These are phyloP conservation scores for Gallinago solitaria DNA, from an alignment of 2,797 vertebrate genomes.

Conservation along the genomic window DNA sequence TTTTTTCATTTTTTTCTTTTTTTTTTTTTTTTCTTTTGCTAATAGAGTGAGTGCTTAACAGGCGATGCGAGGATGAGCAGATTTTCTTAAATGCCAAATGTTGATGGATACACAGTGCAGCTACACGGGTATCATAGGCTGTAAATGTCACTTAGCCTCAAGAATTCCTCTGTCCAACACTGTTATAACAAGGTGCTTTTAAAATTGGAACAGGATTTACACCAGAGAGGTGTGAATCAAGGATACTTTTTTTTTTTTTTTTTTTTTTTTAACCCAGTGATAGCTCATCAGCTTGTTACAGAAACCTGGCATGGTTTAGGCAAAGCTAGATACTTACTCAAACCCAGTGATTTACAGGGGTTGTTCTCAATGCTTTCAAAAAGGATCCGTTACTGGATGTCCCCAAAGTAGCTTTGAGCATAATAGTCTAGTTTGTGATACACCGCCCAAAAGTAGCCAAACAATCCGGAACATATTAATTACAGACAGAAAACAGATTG, in stretches of 20 bases:
- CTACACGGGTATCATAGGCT: slow-evolving; percentile 61
- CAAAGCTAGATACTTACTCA: slow-evolving; percentile 20
- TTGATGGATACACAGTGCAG: slow-evolving; percentile 60
- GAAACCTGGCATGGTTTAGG: slow-evolving; percentile 54
- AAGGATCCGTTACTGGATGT: slow-evolving; percentile 7
- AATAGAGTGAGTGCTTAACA: slow-evolving; percentile 52
- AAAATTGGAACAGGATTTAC: slow-evolving; percentile 63
- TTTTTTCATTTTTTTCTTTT: fast-evolving
- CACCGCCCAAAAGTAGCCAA: slow-evolving; percentile 31
- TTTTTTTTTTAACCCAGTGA: slow-evolving; percentile 7
- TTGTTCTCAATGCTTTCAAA: slow-evolving; percentile 26
- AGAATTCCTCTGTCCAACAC: slow-evolving; percentile 66
- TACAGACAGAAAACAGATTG: slow-evolving; percentile 64
- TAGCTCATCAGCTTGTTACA: slow-evolving; percentile 57
- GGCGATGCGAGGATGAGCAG: slow-evolving; percentile 50
- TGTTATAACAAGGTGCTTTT: slow-evolving; percentile 69
- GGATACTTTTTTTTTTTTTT: neutral
- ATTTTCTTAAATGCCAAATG: slow-evolving; percentile 72
- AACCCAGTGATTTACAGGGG: slow-evolving; percentile 28
- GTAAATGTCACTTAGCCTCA: slow-evolving; percentile 70
- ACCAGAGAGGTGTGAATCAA: slow-evolving; percentile 62
- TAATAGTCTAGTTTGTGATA: slow-evolving; percentile 44
- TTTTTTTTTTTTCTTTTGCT: neutral
- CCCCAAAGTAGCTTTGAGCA: slow-evolving; percentile 43
- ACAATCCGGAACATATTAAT: slow-evolving; percentile 60